Percentiles rank a stretch among this genome's conserved stretches.
Conservation (phyloP, 2,888 invertebrate genomes). For the Agrotis segetum region DNA sequence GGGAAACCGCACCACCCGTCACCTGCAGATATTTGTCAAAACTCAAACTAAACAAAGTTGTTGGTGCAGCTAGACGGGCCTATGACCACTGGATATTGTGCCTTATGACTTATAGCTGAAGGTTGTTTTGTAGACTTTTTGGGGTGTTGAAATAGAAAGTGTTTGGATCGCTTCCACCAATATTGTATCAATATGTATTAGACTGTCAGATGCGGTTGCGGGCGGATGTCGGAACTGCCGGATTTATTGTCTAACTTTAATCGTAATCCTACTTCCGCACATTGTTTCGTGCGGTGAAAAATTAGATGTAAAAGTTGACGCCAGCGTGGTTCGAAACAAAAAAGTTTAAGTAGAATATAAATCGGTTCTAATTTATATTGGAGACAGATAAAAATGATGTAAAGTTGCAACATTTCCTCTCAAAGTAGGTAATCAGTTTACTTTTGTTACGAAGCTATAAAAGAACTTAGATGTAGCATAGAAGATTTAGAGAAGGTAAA, state of each 20-base stretch:
- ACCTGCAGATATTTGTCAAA: conserved; percentile 91
- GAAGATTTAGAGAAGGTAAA: conserved; percentile 34
- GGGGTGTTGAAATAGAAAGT: conserved; percentile 43
- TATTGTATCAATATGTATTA: conserved; percentile 85
- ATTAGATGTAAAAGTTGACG: conserved; percentile 59
- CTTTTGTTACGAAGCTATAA: conserved; percentile 30
- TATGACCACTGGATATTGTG: conserved; percentile 59
- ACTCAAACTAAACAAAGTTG: conserved; percentile 78
- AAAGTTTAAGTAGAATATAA: conserved; percentile 36
- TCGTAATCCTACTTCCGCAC: conserved; percentile 73
- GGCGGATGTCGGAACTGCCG: conserved; percentile 75
- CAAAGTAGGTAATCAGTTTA: conserved; percentile 14
- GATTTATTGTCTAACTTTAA: conserved; percentile 86
- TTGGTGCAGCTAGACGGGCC: conserved; percentile 52
- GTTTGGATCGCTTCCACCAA: conserved; percentile 71
- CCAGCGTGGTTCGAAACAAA: conserved; percentile 37
- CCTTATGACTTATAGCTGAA: conserved; percentile 56
- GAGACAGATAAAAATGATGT: conserved; percentile 28
- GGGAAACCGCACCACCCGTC: conserved; percentile 84
- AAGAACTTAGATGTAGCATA: conserved; percentile 32
- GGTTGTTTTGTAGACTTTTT: conserved; percentile 10
- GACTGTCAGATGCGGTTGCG: conserved; percentile 82
- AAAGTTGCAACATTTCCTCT: conserved; percentile 27
- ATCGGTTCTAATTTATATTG: conserved; percentile 44
- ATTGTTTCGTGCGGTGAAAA: conserved; percentile 66